Conservation (phyloP, 2,113 vertebrate genomes). For the Cyphomyrus discorhynchus region DNA sequence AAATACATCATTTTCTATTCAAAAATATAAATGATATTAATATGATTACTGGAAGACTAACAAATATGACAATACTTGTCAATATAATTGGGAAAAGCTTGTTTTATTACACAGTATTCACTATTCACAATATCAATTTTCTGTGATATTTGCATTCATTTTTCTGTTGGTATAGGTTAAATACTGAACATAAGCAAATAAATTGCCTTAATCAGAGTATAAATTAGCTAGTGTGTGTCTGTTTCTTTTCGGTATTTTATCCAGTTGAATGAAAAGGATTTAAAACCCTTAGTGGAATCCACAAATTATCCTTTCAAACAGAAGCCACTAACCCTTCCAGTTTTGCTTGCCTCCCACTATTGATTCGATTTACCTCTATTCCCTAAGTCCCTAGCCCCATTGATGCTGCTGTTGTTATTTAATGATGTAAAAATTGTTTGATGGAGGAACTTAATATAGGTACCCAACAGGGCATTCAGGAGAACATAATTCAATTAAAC, state of each 20-base stretch:
- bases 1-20: neutral
- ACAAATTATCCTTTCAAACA: slow-evolving; percentile 19
- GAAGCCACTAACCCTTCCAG: slow-evolving; percentile 1
- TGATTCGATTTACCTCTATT: slow-evolving; percentile 19
- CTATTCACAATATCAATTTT: neutral
- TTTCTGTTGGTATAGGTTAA: neutral
- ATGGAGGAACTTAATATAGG: slow-evolving; percentile 21
- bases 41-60: neutral
- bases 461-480: neutral
- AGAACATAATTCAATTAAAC: slow-evolving; percentile 20
- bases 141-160: neutral
- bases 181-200: neutral
- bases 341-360: slow-evolving; percentile 6
- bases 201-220: neutral
- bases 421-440: slow-evolving; percentile 28
- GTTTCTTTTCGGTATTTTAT: neutral
- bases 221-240: neutral
- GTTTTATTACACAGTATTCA: neutral
- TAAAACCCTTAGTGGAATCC: neutral
- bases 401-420: slow-evolving; percentile 18
- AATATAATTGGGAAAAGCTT: neutral
- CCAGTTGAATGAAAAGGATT: neutral
- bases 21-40: neutral
- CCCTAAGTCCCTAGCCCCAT: slow-evolving; percentile 18
- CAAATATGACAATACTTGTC: neutral